Evolutionary conservation across 2,888 invertebrate species (phyloP).

Genomic region (Scotopteryx bipunctaria): DNA sequence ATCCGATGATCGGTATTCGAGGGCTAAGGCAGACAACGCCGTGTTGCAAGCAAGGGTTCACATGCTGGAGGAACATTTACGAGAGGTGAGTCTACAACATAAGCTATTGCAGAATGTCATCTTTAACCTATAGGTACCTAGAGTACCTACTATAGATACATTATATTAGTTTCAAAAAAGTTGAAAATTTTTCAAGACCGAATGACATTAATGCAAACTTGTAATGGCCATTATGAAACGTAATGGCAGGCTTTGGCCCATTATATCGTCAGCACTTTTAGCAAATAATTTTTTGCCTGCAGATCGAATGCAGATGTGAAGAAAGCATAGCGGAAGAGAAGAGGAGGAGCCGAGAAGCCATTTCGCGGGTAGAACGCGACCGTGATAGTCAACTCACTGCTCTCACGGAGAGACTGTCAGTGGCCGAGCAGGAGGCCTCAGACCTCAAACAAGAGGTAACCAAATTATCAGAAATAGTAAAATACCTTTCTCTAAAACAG

Average conservation of each 20-base stretch:
- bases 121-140: too few relatives aligned
- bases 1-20: constrained; percentile 93
- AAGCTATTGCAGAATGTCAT: not conserved
- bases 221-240: not conserved
- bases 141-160: too few relatives aligned
- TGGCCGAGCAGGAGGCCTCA: constrained; percentile 79
- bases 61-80: constrained; percentile 94
- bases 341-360: constrained; percentile 91
- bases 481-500: too few relatives aligned
- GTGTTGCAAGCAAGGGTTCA: constrained; percentile 94
- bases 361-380: constrained; percentile 93
- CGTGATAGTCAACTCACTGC: constrained; percentile 78
- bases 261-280: not conserved
- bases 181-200: not conserved
- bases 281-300: constrained; percentile 29
- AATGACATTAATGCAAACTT: not conserved
- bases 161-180: not conserved
- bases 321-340: constrained; percentile 92
- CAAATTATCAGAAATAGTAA: not conserved
- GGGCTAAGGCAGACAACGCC: constrained; percentile 96
- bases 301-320: constrained; percentile 90
- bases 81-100: constrained; percentile 79
- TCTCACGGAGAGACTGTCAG: constrained; percentile 68
- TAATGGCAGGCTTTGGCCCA: too few relatives aligned
- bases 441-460: constrained; percentile 80